Conservation (phyloP, 2,888 invertebrate species). For the Synanthedon formicaeformis region DNA sequence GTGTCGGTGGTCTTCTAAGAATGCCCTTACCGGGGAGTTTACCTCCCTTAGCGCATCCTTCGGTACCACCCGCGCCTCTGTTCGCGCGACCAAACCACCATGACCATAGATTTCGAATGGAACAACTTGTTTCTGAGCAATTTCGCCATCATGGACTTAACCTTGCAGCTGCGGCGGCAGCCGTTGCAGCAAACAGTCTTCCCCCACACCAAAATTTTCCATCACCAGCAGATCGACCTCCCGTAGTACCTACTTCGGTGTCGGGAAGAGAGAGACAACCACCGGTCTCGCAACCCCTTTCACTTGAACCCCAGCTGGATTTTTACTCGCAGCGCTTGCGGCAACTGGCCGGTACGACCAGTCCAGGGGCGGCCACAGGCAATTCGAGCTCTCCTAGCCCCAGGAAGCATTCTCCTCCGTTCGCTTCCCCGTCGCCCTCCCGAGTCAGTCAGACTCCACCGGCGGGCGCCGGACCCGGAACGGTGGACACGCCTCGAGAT, state of each 20-base stretch:
- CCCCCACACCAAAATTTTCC: conserved; percentile 74
- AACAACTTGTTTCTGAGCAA: conserved; percentile 85
- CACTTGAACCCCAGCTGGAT: conserved; percentile 92
- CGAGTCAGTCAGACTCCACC: conserved; percentile 76
- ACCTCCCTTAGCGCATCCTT: conserved; percentile 75
- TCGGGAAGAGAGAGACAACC: conserved; percentile 60
- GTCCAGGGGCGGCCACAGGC: conserved; percentile 90
- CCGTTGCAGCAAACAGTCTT: conserved; percentile 73
- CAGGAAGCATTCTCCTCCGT: conserved; percentile 83
- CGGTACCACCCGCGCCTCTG: conserved; percentile 78
- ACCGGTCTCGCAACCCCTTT: conserved; percentile 74
- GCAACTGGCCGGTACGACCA: conserved; percentile 96
- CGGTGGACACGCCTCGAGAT: conserved; percentile 71
- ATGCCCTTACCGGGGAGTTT: conserved; percentile 78
- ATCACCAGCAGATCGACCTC: conserved; percentile 71
- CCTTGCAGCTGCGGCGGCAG: conserved; percentile 81
- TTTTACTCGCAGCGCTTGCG: conserved; percentile 99
- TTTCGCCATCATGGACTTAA: conserved; percentile 84
- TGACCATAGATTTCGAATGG: conserved; percentile 85
- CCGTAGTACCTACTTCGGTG: conserved; percentile 63
- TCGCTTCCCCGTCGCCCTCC: conserved; percentile 84
- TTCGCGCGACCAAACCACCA: conserved; percentile 83
- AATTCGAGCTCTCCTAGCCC: conserved; percentile 86
- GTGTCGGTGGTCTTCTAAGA: conserved; percentile 77
- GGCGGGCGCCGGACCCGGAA: conserved; percentile 74